A percentile compares a stretch with the other conserved stretches of the same genome.
These are phyloP conservation scores for Hycleus phaleratus DNA, from an alignment of 1,140 invertebrate species.

Conservation along the genomic window DNA sequence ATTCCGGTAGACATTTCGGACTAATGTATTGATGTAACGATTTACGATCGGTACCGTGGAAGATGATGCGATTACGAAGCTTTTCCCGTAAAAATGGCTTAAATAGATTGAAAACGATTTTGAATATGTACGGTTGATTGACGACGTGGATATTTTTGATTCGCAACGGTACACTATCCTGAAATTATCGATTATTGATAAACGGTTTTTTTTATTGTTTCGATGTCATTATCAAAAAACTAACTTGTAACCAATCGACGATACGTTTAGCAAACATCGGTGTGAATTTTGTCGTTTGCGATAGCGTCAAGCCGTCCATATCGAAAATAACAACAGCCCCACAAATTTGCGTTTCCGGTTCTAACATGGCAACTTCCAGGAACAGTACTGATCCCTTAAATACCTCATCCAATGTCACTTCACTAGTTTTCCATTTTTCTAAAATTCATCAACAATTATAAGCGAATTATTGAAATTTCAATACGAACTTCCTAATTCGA, in stretches of 20 bases:
- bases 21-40: constrained; percentile 71
- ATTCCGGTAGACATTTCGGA: constrained; percentile 67
- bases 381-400: constrained; percentile 75
- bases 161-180: constrained; percentile 67
- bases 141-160: constrained; percentile 81
- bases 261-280: constrained; percentile 74
- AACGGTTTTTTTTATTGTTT: not conserved
- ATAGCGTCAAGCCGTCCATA: constrained; percentile 71
- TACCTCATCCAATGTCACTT: constrained; percentile 69
- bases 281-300: constrained; percentile 76
- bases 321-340: constrained; percentile 75
- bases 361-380: constrained; percentile 70
- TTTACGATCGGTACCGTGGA: constrained; percentile 75
- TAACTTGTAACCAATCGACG: constrained; percentile 68
- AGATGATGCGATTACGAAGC: constrained; percentile 64
- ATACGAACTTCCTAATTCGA: constrained; percentile 70
- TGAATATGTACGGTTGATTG: constrained; percentile 83
- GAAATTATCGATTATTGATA: not conserved
- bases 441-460: constrained; percentile 19
- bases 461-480: not conserved
- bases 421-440: constrained; percentile 79
- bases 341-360: constrained; percentile 66
- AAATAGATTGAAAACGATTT: constrained; percentile 78
- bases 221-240: not conserved
- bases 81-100: constrained; percentile 80